Conservation (phyloP, 2,113 vertebrate species). For the Noctilio leporinus region DNA sequence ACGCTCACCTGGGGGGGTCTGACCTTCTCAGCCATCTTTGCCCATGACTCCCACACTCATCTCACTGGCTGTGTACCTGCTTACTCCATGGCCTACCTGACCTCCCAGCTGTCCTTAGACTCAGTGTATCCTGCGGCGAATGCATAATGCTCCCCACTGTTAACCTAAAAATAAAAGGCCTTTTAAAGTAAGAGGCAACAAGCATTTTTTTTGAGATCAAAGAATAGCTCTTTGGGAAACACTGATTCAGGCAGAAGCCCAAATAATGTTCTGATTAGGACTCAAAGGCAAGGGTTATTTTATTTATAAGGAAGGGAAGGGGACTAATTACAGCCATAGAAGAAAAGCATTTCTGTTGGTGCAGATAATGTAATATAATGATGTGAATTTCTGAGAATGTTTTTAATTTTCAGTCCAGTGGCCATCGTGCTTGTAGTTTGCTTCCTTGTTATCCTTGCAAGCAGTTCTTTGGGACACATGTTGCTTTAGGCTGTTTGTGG, state of each 20-base stretch:
- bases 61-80: background rate
- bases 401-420: background rate
- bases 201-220: background rate
- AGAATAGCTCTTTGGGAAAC: background rate
- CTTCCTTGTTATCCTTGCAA: background rate
- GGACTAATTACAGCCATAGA: background rate
- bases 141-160: background rate
- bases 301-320: background rate
- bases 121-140: background rate
- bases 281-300: background rate
- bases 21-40: background rate
- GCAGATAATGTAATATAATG: background rate
- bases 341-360: background rate
- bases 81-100: background rate
- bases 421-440: background rate
- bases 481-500: background rate
- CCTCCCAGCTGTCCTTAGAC: accelerated
- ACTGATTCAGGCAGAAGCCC: background rate
- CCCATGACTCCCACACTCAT: accelerated
- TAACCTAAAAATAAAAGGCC: background rate
- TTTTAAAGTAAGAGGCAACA: background rate
- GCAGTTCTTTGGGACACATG: background rate
- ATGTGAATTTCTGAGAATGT: background rate
- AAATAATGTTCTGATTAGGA: background rate
- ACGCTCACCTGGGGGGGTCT: background rate